Percentiles rank a stretch among this genome's conserved stretches.
Evolutionary conservation across 1,140 invertebrate species (phyloP).

Genomic region (Ephestia elutella): DNA sequence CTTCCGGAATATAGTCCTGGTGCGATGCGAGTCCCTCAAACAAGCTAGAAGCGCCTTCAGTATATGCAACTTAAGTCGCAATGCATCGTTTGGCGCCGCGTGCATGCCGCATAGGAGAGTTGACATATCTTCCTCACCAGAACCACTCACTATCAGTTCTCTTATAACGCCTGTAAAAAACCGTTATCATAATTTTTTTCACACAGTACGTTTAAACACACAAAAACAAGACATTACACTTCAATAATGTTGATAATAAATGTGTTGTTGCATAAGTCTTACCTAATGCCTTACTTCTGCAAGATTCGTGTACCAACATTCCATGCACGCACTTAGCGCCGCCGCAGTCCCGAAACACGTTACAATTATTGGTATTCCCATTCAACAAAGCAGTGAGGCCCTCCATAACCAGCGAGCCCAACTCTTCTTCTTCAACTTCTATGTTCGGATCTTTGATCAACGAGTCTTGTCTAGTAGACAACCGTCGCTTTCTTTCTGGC

Average conservation of each 20-base stretch:
- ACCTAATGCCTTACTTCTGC: conserved; percentile 86
- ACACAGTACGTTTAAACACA: no score
- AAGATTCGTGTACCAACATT: conserved; percentile 89
- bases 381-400: conserved; percentile 86
- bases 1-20: conserved; percentile 96
- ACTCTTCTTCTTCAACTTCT: conserved; percentile 79
- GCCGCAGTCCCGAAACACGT: conserved; percentile 93
- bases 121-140: conserved; percentile 96
- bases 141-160: conserved; percentile 91
- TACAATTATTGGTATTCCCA: conserved; percentile 90
- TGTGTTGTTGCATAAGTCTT: conserved; percentile 24
- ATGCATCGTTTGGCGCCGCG: conserved; percentile 84
- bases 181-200: not conserved
- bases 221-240: no score
- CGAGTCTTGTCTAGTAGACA: conserved; percentile 56
- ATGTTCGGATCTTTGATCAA: conserved; percentile 71
- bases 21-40: conserved; percentile 94
- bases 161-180: conserved; percentile 79
- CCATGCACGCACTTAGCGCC: conserved; percentile 93
- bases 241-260: no score
- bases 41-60: conserved; percentile 91
- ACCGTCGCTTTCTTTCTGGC: conserved; percentile 55
- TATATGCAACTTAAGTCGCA: conserved; percentile 92
- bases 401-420: conserved; percentile 91
- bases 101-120: conserved; percentile 93